These are phyloP conservation scores for Oryctes rhinoceros DNA, from an alignment of 1,140 invertebrate species.

Conservation along the genomic window DNA sequence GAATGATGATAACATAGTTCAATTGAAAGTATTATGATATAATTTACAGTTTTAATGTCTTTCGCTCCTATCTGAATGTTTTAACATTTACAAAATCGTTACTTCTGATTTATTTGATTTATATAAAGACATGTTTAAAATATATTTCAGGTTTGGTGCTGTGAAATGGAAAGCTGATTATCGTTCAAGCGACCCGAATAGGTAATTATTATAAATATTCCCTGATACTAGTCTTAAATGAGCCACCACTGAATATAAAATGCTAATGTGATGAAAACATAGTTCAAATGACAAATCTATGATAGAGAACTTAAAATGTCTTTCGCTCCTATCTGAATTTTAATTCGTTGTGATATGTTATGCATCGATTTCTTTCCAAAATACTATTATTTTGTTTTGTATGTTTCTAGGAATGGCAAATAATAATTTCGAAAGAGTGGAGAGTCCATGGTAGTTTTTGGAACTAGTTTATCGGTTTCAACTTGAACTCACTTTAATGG, in stretches of 20 bases:
- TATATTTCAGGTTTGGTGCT: neutral
- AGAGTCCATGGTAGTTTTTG: too few species aligned
- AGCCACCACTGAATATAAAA: neutral
- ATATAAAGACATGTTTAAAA: neutral
- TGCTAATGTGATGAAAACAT: constrained; percentile 18
- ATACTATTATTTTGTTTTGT: too few species aligned
- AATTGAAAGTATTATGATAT: constrained; percentile 14
- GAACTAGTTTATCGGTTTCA: too few species aligned
- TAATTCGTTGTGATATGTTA: neutral
- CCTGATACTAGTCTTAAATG: neutral
- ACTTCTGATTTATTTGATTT: constrained; percentile 2
- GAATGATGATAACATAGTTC: constrained; percentile 36
- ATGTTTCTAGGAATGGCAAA: too few species aligned
- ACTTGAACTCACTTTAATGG: too few species aligned
- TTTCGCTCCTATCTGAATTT: constrained; percentile 38
- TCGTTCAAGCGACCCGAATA: too few species aligned
- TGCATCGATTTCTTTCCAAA: neutral
- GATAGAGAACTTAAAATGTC: constrained; percentile 18
- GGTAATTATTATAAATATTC: too few species aligned
- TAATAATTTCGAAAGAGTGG: too few species aligned
- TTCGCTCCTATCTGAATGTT: constrained; percentile 38
- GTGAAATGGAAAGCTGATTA: too few species aligned
- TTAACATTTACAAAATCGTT: neutral
- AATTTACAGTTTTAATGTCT: constrained; percentile 25
- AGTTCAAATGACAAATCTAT: constrained; percentile 31